Conservation (phyloP, 2,113 vertebrate species). For the Xenopus borealis region DNA sequence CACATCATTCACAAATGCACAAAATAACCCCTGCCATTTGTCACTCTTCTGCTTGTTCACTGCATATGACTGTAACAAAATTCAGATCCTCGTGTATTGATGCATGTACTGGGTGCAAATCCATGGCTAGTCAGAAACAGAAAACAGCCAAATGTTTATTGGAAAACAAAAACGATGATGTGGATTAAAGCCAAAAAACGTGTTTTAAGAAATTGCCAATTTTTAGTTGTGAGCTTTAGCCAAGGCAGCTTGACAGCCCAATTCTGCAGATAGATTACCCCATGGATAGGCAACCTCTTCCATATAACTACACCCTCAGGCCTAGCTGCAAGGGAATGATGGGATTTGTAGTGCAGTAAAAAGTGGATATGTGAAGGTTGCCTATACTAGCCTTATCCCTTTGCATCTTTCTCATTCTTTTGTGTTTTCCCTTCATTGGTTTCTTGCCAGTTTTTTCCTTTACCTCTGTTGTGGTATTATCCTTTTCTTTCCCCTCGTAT, state of each 20-base stretch:
- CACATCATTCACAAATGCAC: no score
- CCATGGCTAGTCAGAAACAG: slow-evolving; percentile 50
- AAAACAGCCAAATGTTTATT: slow-evolving; percentile 13
- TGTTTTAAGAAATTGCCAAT: no score
- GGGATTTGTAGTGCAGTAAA: not conserved
- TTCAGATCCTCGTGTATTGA: no score
- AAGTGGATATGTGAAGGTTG: not conserved
- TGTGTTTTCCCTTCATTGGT: slow-evolving; percentile 11
- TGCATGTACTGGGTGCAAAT: slow-evolving; percentile 4
- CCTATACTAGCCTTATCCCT: slow-evolving; percentile 19
- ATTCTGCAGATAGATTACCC: not conserved
- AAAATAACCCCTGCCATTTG: no score
- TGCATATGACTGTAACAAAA: no score
- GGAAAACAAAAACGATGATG: not conserved
- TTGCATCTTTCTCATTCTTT: slow-evolving; percentile 27
- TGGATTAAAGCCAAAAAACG: not conserved
- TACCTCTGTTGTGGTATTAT: slow-evolving; percentile 45
- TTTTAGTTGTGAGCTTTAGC: not conserved
- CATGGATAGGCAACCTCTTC: not conserved
- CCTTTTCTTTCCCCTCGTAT: slow-evolving; percentile 38
- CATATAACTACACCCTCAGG: no score
- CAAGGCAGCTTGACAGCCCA: not conserved
- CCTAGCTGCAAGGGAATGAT: no score
- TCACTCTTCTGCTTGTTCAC: no score
- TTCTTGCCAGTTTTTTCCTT: slow-evolving; percentile 20